Conservation (phyloP, 2,888 invertebrate species). For the Stratiomys singularior region DNA sequence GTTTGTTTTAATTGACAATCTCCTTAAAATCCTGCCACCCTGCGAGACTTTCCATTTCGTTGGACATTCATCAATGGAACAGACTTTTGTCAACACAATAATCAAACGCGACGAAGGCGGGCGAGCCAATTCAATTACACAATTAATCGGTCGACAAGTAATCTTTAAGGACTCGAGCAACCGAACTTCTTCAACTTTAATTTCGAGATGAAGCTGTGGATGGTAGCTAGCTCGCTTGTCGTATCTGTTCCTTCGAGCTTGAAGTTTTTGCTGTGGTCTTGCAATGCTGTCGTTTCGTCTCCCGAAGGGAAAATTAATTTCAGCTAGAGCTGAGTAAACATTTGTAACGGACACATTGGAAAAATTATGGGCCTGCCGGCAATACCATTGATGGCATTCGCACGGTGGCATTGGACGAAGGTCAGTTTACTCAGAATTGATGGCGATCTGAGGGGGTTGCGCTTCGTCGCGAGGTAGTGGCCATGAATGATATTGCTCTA, state of each 20-base stretch:
- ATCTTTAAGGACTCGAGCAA: neutral
- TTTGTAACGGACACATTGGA: conserved; percentile 17
- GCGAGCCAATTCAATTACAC: neutral
- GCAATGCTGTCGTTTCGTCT: conserved; percentile 5
- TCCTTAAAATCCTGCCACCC: too few species aligned
- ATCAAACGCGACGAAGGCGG: neutral
- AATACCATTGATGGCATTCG: conserved; percentile 1
- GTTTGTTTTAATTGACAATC: too few species aligned
- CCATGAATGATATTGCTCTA: too few species aligned
- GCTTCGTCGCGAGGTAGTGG: neutral
- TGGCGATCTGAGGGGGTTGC: neutral
- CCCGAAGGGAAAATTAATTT: conserved; percentile 34
- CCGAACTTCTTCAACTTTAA: neutral
- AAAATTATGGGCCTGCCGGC: conserved; percentile 19
- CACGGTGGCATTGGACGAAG: conserved; percentile 26
- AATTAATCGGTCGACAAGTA: neutral
- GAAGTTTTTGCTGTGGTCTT: neutral
- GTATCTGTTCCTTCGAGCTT: neutral
- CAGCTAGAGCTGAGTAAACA: conserved; percentile 19
- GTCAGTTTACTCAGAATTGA: conserved; percentile 1
- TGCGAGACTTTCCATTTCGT: too few species aligned
- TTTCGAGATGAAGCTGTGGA: neutral
- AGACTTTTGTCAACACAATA: neutral
- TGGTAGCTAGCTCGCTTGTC: neutral
- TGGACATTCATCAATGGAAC: too few species aligned